Evolutionary conservation across 2,888 invertebrate genomes (phyloP), one percentile per base, ranked within the genome.

Genomic region (Physocephala rufipes): DNA sequence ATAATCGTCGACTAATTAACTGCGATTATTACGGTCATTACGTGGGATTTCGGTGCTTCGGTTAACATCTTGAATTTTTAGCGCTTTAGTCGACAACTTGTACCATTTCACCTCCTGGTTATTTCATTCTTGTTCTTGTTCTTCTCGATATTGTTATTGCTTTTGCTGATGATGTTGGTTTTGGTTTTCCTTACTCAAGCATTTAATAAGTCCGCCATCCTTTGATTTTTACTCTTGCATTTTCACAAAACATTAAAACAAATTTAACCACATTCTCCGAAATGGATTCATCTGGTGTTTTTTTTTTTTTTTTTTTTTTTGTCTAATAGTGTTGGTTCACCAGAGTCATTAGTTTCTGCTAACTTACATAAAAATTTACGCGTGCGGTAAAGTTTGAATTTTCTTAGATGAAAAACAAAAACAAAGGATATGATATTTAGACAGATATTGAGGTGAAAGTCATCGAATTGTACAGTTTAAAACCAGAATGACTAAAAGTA

Each of bases 21-120:
- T 84, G 81, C 84, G 84, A 85, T 84, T 84, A 84, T 84, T 84
- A 85, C 84, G 84, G 84, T 84, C 84, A 84, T 84, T 84, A 84
- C 84, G 85, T 84, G 84, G 85, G 83, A 84, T 85, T 84, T 84
- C 82, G 83, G 74, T 74, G 72, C 72, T 68, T 58, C 69, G 79
- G 80, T 79, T 79, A 83, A 82, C 82, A 82, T 83, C 82, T 83
- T 83, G 83, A 82, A 79, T 82, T 82, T 77, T 83, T 81, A 77
- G 80, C 80, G 79, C 78, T 78, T 75, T 74, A 73, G 21, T n/a
- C 53, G 49, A 28, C 30, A 65, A 36, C 65, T 59, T 71, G 59
- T 73, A 71, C 71, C 71, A 15, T 26, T 45, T 21, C 24, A 49
- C 45, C 19, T 74, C 67, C 73, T 72, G n/a, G 19, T 55, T 26